These are phyloP conservation scores for Ceratosolen fusciceps DNA, from an alignment of 1,140 invertebrate genomes.

Conservation along the genomic window DNA sequence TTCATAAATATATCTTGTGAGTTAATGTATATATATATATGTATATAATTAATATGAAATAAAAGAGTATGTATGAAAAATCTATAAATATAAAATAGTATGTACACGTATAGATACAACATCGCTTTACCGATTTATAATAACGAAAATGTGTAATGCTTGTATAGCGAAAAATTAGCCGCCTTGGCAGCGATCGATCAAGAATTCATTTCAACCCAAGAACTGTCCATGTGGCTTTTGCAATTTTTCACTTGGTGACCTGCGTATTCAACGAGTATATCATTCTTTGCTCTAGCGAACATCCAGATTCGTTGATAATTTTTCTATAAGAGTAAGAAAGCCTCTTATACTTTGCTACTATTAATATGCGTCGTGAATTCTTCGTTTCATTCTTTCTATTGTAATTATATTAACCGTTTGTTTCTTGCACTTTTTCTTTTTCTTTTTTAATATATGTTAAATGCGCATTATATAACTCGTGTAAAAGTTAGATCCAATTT, in stretches of 20 bases:
- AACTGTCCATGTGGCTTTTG: neutral
- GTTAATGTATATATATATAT: no score
- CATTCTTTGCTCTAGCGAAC: neutral
- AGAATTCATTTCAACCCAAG: neutral
- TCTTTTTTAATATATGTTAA: no score
- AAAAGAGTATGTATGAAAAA: no score
- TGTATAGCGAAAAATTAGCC: no score
- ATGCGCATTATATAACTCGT: neutral
- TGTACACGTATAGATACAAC: no score
- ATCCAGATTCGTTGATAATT: slow-evolving; percentile 1
- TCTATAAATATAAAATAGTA: no score
- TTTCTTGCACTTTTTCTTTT: neutral
- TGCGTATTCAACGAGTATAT: neutral
- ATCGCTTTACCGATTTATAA: no score
- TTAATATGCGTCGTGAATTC: neutral
- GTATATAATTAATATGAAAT: no score
- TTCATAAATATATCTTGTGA: no score
- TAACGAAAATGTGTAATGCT: no score
- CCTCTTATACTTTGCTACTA: neutral
- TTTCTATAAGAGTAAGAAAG: neutral
- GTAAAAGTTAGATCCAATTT: neutral
- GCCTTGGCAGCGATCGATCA: neutral
- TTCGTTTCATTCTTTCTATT: neutral
- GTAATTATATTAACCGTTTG: neutral
- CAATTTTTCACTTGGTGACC: slow-evolving; percentile 12